Base-by-base conservation (phyloP, 1,140 invertebrate species). In the Apocrypta bakeri region DNA sequence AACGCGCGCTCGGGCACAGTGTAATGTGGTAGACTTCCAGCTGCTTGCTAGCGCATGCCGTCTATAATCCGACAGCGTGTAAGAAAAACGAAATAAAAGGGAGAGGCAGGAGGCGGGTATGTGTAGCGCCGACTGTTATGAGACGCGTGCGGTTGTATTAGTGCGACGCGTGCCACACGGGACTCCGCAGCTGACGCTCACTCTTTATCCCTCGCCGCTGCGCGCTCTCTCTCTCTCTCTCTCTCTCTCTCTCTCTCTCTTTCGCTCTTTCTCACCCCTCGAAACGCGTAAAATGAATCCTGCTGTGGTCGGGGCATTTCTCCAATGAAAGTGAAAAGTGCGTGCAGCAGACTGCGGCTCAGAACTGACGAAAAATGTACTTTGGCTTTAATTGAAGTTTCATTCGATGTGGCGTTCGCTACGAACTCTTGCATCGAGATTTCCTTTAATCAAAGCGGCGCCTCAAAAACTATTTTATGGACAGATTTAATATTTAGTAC, bases 131-230 rank as follows among this genome's bases (percentile, higher is more conserved):
- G 66, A 56, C 66, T 79, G 40, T 56, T 69, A 14, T 33, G 66
- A 56, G 76, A 25, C 40, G 42, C 64, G 64, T 64, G 76, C 69
- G 76, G 33, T 27, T 37, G 25, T 79, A 27, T 25, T 66, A 69
- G 77, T 33, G 1, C 48, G 66, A 21, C 37, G 77, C 77, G 66
- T 64, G 56, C 40, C 33, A 25, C 33, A 25, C n/a, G 63, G 25
- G 24, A 64, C 24, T 17, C 31, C 75, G n/a, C n/a, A 78, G 76
- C 64, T 78, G 76, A 78, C 76, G 42, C 21, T 6, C 48, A 56
- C 17, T 56, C 48, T 56, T 56, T 56, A n/a, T 56, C 6, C 7
- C n/a, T 12, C 24, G 7, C 14, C 63, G 25, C 21, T 64, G n/a
- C 63, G 63, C 77, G 61, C 29, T 56, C 77, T 48, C 66, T n/a